Percentiles rank a stretch among this genome's conserved stretches.
Evolutionary conservation across 2,113 vertebrate genomes (phyloP).

Genomic region (Leuciscus idus): DNA sequence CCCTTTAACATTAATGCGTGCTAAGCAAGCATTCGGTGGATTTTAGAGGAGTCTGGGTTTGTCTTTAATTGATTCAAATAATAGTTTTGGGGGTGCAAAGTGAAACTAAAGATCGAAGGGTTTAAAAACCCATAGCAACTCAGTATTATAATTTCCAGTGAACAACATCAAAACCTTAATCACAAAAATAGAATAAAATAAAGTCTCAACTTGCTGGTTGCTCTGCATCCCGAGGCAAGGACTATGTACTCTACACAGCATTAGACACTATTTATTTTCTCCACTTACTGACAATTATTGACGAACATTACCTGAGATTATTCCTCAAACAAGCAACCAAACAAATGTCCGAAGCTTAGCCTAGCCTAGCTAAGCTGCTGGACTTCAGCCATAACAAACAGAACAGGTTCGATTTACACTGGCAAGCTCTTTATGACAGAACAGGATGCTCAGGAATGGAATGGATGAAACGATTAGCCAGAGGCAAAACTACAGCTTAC

Average conservation of each 20-base stretch:
- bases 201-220: neutral
- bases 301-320: conserved; percentile 17
- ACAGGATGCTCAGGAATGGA: conserved; percentile 18
- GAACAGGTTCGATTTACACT: conserved; percentile 4
- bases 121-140: neutral
- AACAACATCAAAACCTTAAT: neutral
- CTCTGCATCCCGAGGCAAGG: neutral
- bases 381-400: conserved; percentile 6
- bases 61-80: neutral
- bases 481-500: conserved; percentile 14
- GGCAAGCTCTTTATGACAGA: conserved; percentile 15
- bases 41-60: neutral
- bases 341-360: neutral
- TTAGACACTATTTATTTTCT: neutral
- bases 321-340: neutral
- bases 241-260: neutral
- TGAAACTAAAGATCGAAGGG: neutral
- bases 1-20: neutral
- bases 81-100: neutral
- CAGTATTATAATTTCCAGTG: neutral
- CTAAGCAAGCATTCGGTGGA: neutral
- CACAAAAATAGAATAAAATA: neutral
- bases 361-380: neutral
- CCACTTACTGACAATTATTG: neutral
- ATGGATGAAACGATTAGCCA: conserved; percentile 26